phyloP scores from a whole-genome alignment of 2,113 vertebrate genomes.

The Indicator maculatus region DNA sequence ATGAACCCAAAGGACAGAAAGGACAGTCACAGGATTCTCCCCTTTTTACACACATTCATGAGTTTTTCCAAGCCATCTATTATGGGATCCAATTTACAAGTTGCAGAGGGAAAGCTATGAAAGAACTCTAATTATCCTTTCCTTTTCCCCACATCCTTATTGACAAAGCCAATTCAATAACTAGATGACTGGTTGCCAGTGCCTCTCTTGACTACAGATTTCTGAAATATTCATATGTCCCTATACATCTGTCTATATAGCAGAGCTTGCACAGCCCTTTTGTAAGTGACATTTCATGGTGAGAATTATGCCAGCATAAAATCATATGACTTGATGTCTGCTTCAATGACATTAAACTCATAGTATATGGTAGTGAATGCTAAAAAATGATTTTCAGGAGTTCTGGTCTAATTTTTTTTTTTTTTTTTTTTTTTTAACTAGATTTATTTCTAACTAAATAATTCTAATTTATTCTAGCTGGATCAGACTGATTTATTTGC shows the following conservation, averaged over 20 bases:
- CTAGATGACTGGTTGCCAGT: conserved; percentile 69
- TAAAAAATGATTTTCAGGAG: background rate
- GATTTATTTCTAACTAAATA: background rate
- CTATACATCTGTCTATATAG: conserved; percentile 66
- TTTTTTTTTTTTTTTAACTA: background rate
- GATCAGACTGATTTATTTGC: background rate
- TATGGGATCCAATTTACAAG: conserved; percentile 59
- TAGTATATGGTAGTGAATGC: conserved; percentile 11
- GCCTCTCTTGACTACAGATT: conserved; percentile 70
- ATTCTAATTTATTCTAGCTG: background rate
- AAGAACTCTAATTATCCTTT: conserved; percentile 67
- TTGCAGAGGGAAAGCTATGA: conserved; percentile 65
- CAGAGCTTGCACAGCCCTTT: conserved; percentile 52
- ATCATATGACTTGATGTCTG: conserved; percentile 50
- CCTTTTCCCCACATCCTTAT: conserved; percentile 59
- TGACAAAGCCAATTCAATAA: conserved; percentile 67
- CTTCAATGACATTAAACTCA: conserved; percentile 27
- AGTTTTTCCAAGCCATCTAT: conserved; percentile 54
- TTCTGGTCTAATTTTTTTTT: background rate
- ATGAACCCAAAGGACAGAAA: conserved; percentile 35
- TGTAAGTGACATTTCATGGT: conserved; percentile 61
- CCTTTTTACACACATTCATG: conserved; percentile 8
- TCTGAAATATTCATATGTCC: conserved; percentile 68
- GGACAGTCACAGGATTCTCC: conserved; percentile 13
- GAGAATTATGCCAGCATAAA: conserved; percentile 61